Evolutionary conservation across 2,888 invertebrate genomes (phyloP).

Genomic region (Ptilodon capucinus): DNA sequence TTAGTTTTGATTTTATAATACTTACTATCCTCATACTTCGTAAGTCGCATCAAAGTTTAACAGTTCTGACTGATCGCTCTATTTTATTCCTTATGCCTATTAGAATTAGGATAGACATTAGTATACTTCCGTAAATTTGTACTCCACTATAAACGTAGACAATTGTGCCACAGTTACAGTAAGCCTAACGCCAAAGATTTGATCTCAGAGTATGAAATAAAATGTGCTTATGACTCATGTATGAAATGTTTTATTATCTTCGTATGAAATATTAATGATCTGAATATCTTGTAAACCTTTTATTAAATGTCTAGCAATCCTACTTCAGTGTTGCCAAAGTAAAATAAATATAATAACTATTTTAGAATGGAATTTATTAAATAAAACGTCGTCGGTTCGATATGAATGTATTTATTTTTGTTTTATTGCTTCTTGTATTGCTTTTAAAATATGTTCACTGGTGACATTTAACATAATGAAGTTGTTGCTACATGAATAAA

Average conservation of each 20-base stretch:
- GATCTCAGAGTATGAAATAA: conserved; percentile 32
- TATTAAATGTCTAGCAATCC: conserved; percentile 13
- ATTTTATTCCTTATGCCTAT: conserved; percentile 14
- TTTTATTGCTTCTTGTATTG: not conserved
- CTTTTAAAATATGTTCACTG: not conserved
- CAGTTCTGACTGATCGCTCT: conserved; percentile 21
- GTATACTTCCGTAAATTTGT: conserved; percentile 7
- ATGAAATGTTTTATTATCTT: too few species aligned
- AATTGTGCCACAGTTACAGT: conserved; percentile 34
- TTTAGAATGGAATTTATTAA: conserved; percentile 20
- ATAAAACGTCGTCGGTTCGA: conserved; percentile 25
- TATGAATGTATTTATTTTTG: conserved; percentile 22
- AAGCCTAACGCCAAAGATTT: conserved; percentile 32
- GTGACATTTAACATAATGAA: conserved; percentile 3
- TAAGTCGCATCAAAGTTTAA: conserved; percentile 11
- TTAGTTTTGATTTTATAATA: too few species aligned
- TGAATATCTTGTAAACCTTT: not conserved
- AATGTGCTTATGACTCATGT: not conserved
- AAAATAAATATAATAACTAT: conserved; percentile 32
- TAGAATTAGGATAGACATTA: conserved; percentile 22
- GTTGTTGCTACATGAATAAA: conserved; percentile 23
- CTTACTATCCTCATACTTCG: not conserved
- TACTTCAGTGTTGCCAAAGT: conserved; percentile 44
- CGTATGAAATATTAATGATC: not conserved
- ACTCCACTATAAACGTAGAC: conserved; percentile 12